phyloP scores from a whole-genome alignment of 2,113 vertebrate species.

The Athene cunicularia region DNA sequence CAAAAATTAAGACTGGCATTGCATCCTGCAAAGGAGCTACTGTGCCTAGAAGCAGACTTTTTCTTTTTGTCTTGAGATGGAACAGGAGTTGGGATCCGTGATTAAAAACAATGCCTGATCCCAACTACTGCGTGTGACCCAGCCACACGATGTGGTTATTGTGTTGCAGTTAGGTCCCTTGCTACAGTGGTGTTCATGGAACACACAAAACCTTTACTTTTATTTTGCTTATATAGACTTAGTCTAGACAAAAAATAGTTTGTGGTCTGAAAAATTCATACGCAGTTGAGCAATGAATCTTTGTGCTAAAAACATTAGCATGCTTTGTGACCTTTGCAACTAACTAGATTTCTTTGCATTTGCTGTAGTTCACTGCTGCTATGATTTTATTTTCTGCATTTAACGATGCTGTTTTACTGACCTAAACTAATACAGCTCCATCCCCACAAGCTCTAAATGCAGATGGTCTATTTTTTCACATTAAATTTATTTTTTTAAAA shows the following conservation, averaged over 20 bases:
- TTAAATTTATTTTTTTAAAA: neutral
- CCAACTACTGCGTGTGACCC: rapidly evolving
- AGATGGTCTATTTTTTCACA: neutral
- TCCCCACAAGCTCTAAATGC: neutral
- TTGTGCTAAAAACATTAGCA: neutral
- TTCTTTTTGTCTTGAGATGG: neutral
- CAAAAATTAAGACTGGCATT: rapidly evolving
- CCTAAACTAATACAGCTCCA: neutral
- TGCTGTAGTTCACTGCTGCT: neutral
- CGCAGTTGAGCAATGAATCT: neutral
- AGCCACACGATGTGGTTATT: rapidly evolving
- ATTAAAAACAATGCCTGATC: rapidly evolving
- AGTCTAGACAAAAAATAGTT: neutral
- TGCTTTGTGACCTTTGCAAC: neutral
- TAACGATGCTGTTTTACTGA: neutral
- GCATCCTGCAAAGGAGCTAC: neutral
- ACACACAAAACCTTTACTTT: neutral
- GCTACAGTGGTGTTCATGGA: neutral
- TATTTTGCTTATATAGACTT: neutral
- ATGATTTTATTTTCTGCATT: neutral
- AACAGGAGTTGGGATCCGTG: neutral
- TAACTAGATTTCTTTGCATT: neutral
- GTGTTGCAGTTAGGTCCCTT: neutral
- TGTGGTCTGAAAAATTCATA: neutral
- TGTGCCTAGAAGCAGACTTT: no score